Evolutionary conservation across 2,113 vertebrate species (phyloP).

Genomic region (Tiliqua scincoides): DNA sequence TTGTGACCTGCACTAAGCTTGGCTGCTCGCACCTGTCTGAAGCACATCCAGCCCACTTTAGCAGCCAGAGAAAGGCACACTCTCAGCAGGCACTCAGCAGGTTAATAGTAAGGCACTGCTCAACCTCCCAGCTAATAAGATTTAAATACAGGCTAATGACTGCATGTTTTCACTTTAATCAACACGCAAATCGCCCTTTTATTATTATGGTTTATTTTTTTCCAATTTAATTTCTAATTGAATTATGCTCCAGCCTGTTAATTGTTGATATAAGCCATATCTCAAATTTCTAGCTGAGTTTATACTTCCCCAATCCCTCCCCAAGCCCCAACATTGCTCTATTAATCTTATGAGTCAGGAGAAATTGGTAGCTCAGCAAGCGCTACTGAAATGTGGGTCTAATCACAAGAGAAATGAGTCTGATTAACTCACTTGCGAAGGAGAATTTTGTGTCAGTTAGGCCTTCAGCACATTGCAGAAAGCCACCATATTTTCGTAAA

Average conservation of each 20-base stretch:
- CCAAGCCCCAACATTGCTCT: conserved; percentile 17
- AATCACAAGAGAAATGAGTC: conserved; percentile 23
- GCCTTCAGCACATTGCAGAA: neutral
- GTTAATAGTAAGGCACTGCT: conserved; percentile 61
- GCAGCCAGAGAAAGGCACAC: conserved; percentile 3
- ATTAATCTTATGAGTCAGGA: neutral
- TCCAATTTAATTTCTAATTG: conserved; percentile 73
- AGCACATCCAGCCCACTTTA: conserved; percentile 20
- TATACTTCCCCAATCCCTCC: conserved; percentile 40
- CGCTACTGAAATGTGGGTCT: conserved; percentile 8
- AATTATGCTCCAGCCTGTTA: conserved; percentile 67
- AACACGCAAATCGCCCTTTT: conserved; percentile 66
- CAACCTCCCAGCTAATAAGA: conserved; percentile 66
- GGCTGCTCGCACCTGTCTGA: conserved; percentile 26
- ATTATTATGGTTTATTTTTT: conserved; percentile 56
- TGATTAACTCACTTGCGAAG: conserved; percentile 11
- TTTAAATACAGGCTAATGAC: conserved; percentile 72
- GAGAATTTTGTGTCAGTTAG: neutral
- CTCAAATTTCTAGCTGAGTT: conserved; percentile 35
- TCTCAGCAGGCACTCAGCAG: conserved; percentile 52
- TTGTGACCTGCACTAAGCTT: conserved; percentile 18
- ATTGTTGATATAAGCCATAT: conserved; percentile 67
- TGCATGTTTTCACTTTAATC: conserved; percentile 73
- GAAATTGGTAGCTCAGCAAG: neutral
- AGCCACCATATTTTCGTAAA: neutral